Base-by-base conservation (phyloP, 2,113 vertebrate genomes). In the Hirundichthys speculiger region DNA sequence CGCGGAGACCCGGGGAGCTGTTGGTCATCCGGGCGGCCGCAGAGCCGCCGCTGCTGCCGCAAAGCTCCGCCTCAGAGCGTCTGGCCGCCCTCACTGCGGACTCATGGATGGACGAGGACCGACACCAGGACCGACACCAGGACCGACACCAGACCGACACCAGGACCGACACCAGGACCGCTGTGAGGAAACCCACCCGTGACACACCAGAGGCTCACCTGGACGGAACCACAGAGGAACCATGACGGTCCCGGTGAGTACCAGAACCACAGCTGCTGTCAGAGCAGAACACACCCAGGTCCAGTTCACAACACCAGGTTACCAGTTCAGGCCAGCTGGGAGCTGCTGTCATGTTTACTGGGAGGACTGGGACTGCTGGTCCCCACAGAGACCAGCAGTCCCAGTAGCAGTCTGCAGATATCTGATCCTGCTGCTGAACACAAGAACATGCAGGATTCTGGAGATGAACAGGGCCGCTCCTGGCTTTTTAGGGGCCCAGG, bases 171-270 rank as follows among this genome's bases (percentile, higher is more conserved):
- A 21, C 14, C 7, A 3, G 24, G 55, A 45, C 47, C 56, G 64
- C 49, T 21, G 69, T 30, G 65, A 54, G 60, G 25, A 66, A 9
- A 45, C 43, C 41, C 18, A 11, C 43, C 13, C 18, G n/a, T 19
- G 43, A 45, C 18, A 1, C 43, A 16, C 9, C 43, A 3, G 40
- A 41, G 43, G n/a, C 50, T 18, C 16, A 13, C 45, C 45, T 42
- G 19, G 45, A 47, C 18, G 19, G 9, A 3, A 19, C 0, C 13
- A 22, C 20, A 22, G 47, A 49, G 51, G 51, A 45, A 45, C 5
- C 43, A 89, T 89, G 88, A 86, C 88, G 76, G 80, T 89, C 57
- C 84, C 88, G 22, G 88, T 89, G 38, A 89, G 88, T 88, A 75
- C 64, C 30, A 13, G 49, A 24, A 46, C n/a, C 43, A 34, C 30